These are phyloP conservation scores for Agonum fuliginosum DNA, from an alignment of 2,888 invertebrate genomes.

Conservation along the genomic window DNA sequence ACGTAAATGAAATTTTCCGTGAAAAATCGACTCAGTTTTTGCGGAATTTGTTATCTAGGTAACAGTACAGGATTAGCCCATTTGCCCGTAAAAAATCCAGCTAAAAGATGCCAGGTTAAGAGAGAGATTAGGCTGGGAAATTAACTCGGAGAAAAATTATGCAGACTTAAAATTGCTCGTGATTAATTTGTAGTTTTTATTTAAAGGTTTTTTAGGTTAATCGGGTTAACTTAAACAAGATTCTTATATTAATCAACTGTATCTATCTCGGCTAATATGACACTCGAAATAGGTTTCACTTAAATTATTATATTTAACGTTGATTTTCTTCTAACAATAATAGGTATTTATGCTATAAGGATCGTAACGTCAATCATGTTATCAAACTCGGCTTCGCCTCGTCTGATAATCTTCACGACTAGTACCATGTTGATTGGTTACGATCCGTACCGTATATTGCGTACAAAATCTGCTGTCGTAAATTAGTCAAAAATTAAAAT, in stretches of 20 bases:
- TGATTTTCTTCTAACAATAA: too few relatives aligned
- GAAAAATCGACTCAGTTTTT: slow-evolving; percentile 38
- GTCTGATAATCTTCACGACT: too few relatives aligned
- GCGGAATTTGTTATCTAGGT: slow-evolving; percentile 40
- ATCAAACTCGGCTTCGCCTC: too few relatives aligned
- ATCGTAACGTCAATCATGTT: too few relatives aligned
- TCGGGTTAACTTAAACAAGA: background rate
- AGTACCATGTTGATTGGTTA: too few relatives aligned
- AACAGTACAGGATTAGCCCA: slow-evolving; percentile 29
- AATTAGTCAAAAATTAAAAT: too few relatives aligned
- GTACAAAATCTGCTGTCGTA: too few relatives aligned
- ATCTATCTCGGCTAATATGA: too few relatives aligned
- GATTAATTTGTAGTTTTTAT: slow-evolving; percentile 23
- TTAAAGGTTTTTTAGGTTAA: background rate
- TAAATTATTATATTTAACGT: too few relatives aligned
- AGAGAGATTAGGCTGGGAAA: background rate
- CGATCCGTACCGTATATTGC: too few relatives aligned
- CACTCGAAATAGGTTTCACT: too few relatives aligned
- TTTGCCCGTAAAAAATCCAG: background rate
- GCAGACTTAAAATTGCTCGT: background rate
- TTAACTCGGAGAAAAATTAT: slow-evolving; percentile 23
- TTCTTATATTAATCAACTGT: background rate
- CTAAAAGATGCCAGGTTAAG: background rate
- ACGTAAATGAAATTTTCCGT: slow-evolving; percentile 42
- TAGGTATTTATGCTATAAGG: too few relatives aligned